Percentiles rank a stretch among this genome's conserved stretches.
phyloP scores from a whole-genome alignment of 1,140 invertebrate species.

The Drusus annulatus region DNA sequence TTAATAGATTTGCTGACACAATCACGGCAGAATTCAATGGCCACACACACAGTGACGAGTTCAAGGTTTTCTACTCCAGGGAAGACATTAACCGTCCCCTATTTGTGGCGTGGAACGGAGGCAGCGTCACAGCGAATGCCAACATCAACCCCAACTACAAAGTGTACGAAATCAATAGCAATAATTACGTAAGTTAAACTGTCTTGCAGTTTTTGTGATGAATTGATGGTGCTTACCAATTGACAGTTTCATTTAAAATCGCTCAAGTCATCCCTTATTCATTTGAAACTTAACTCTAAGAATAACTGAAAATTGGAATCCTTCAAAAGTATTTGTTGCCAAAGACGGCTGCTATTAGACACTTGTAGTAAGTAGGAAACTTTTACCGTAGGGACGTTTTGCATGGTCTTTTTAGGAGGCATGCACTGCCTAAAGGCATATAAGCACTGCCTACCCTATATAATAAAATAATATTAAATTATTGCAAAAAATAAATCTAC shows the following conservation, averaged over 20 bases:
- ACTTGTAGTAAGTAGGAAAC: too few species aligned
- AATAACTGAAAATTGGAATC: too few species aligned
- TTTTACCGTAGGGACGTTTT: neutral
- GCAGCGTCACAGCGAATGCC: conserved; percentile 78
- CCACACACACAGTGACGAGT: conserved; percentile 85
- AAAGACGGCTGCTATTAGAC: too few species aligned
- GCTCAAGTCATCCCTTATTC: too few species aligned
- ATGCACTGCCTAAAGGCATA: too few species aligned
- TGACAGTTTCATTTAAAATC: too few species aligned
- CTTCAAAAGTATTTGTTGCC: too few species aligned
- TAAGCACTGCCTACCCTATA: too few species aligned
- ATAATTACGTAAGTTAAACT: conserved; percentile 73
- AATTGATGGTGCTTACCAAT: too few species aligned
- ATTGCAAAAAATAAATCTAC: too few species aligned
- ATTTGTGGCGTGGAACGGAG: conserved; percentile 84
- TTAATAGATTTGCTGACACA: conserved; percentile 74
- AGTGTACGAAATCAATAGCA: conserved; percentile 78
- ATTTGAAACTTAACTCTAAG: too few species aligned
- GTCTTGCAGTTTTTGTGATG: neutral
- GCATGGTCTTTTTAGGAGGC: neutral
- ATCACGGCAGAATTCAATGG: conserved; percentile 87
- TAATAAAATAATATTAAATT: too few species aligned
- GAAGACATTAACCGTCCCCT: conserved; percentile 70
- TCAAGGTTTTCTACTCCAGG: conserved; percentile 77
- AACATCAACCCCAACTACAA: conserved; percentile 87